Conservation (phyloP, 2,888 invertebrate species). For the Yponomeuta cagnagella region DNA sequence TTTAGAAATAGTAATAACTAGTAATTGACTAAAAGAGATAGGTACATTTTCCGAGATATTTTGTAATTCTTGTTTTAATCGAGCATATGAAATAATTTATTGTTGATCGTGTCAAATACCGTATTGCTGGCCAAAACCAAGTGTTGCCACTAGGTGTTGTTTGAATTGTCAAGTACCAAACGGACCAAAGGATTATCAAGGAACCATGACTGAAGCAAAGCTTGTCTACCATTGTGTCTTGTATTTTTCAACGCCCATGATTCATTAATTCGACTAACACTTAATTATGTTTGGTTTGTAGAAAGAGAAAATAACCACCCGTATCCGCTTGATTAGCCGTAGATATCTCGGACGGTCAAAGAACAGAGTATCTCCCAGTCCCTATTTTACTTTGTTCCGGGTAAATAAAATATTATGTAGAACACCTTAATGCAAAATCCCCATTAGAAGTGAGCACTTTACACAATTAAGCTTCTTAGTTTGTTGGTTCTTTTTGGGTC, state of each 20-base stretch:
- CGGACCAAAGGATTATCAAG: too few species aligned
- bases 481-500: not conserved
- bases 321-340: conserved; percentile 71
- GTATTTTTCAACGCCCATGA: conserved; percentile 10
- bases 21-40: too few species aligned
- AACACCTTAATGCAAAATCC: conserved; percentile 17
- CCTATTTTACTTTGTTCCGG: conserved; percentile 54
- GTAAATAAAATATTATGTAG: conserved; percentile 45
- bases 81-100: too few species aligned
- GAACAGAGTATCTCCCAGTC: conserved; percentile 67
- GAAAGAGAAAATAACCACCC: conserved; percentile 64
- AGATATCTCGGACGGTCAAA: conserved; percentile 71
- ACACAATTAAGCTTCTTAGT: not conserved
- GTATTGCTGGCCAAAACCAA: too few species aligned
- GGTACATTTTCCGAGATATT: too few species aligned
- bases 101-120: too few species aligned
- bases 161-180: too few species aligned
- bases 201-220: not conserved
- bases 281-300: conserved; percentile 53
- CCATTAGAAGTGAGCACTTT: conserved; percentile 26
- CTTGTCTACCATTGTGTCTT: conserved; percentile 14
- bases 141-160: too few species aligned
- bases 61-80: too few species aligned
- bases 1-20: too few species aligned
- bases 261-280: conserved; percentile 22